Percentiles rank a stretch among this genome's conserved stretches.
Evolutionary conservation across 2,888 invertebrate genomes (phyloP).

Genomic region (Phengaris arion): DNA sequence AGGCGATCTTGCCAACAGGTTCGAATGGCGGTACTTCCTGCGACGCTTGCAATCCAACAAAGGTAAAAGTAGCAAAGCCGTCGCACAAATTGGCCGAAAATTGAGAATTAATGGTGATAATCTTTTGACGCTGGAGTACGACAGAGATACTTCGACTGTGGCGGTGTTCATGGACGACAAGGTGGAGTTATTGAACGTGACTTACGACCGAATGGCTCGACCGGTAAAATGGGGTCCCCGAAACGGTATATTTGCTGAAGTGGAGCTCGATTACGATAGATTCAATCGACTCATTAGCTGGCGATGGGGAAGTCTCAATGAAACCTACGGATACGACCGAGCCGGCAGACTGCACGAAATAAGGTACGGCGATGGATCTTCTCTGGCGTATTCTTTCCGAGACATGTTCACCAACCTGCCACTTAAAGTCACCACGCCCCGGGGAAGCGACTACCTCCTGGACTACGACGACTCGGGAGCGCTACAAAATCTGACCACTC

Average conservation of each 20-base stretch:
- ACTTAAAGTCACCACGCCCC: constrained; percentile 94
- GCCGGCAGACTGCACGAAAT: constrained; percentile 94
- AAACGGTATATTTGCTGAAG: constrained; percentile 91
- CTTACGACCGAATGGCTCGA: constrained; percentile 90
- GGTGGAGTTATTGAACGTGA: constrained; percentile 90
- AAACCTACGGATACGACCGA: constrained; percentile 93
- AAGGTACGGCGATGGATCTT: constrained; percentile 93
- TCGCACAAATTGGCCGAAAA: constrained; percentile 91
- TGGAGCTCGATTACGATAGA: constrained; percentile 94
- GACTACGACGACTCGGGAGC: constrained; percentile 96
- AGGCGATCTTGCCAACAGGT: constrained; percentile 93
- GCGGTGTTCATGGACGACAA: constrained; percentile 93
- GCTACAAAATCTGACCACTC: constrained; percentile 93
- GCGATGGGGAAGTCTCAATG: constrained; percentile 95
- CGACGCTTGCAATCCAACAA: constrained; percentile 84
- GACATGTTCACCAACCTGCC: constrained; percentile 94
- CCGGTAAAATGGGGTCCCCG: constrained; percentile 92
- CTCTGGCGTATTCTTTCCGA: constrained; percentile 94
- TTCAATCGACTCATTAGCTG: constrained; percentile 93
- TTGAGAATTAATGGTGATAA: constrained; percentile 95
- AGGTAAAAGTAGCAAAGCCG: constrained; percentile 82
- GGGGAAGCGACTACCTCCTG: constrained; percentile 94
- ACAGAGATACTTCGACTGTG: constrained; percentile 90
- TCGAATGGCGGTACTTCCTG: constrained; percentile 97
- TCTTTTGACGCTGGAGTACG: constrained; percentile 93